Base-by-base conservation (phyloP, 2,113 vertebrate species). In the Chiloscyllium plagiosum region DNA sequence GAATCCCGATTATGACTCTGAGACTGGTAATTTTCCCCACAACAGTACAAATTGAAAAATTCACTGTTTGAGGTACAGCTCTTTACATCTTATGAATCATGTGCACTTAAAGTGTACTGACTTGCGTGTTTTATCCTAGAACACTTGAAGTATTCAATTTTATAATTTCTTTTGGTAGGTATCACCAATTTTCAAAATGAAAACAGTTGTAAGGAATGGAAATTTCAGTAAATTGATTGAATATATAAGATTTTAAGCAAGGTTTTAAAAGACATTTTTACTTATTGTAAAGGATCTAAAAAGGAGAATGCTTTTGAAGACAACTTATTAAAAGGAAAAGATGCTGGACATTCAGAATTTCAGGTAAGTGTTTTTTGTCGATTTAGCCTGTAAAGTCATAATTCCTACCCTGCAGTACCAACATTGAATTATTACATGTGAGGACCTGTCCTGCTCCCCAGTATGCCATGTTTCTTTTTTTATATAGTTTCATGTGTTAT, bases 201-300 rank as follows among this genome's bases (percentile, higher is more conserved):
- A n/a, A n/a, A 37, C 33, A 20, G 12, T 2, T 56, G n/a, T 52
- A 90, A 61, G 61, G 65, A 26, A 47, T 94, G 37, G n/a, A 94
- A 69, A 56, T 90, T 61, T 61, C 56, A 56, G 52, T 33, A 29
- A 61, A 8, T 90, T 13, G 50, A 90, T n/a, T 90, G 52, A 52
- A 29, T 89, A 29, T 13, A 24, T 12, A 56, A 83, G n/a, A 37
- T 83, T 83, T 83, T 47, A 20, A 47, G 80, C 42, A 37, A 47
- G 80, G 17, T 83, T 83, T 83, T 83, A 83, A 83, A 52, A 90
- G 15, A 15, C 17, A n/a, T 70, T 70, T 47, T 94, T 94, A 92
- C 89, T 93, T 93, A 68, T 93, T 66, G 5, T 50, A 52, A 83
- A 72, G 94, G 94, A 95, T 66, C 61, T 66, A 93, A 72, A 50